Base-by-base conservation (phyloP, 2,888 invertebrate genomes). In the Stratiomys singularior region DNA sequence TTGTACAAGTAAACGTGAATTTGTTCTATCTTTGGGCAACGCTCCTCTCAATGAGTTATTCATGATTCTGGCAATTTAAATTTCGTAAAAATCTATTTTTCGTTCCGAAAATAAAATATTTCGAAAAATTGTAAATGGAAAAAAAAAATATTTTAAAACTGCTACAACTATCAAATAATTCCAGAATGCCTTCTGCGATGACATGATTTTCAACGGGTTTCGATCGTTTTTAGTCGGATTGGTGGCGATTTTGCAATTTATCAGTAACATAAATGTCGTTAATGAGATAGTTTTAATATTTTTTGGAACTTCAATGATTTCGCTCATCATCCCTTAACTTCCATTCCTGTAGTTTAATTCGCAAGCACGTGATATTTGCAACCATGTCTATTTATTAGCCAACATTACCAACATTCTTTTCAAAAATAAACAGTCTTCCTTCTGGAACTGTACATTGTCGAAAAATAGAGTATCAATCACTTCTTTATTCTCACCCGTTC, bases 1-100 rank as follows among this genome's bases (percentile, higher is more conserved):
- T 47, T 13, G 13, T 71, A 23, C 11, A 25, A 25, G 71, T 21
- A 27, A 71, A 52, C 71, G 47, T 5, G 5, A 18, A 44, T 23
- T 67, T 15, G 23, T 47, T 71, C 47, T 71, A 71, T 71, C 71
- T 52, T 71, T 71, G n/a, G 71, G 71, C 37, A 46, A 25, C 47
- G 71, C 71, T 47, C 71, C 71, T 71, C 47, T 71, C 23, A 71
- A 47, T 25, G 25, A 46, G 15, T 71, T 71, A 47, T 52, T 71
- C 47, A 52, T 71, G n/a, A n/a, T 71, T 52, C n/a, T 52, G 1
- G 3, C 4, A 47, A 18, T 60, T 47, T 47, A 23, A 27, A 47
- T 1, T 23, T 15, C 9, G 3, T 7, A 52, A 71, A 60, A 64
- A 28, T 64, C 7, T 13, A 64, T 64, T 64, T 64, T 64, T 64